These are phyloP conservation scores for Pogonomyrmex californicus DNA, from an alignment of 1,140 invertebrate genomes.

Conservation along the genomic window DNA sequence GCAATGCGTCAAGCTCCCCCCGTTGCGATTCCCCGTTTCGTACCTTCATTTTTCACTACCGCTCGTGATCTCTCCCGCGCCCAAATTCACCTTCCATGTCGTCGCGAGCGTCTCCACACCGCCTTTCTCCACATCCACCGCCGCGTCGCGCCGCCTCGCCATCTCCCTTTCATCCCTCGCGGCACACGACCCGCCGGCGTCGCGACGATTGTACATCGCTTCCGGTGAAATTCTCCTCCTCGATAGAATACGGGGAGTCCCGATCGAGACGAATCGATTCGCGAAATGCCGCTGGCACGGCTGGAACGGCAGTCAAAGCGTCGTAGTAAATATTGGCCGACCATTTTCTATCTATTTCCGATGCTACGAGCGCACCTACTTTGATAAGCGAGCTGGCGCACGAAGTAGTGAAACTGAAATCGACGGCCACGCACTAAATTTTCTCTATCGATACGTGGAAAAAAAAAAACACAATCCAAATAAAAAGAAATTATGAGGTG, in stretches of 20 bases:
- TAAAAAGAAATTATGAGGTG: neutral
- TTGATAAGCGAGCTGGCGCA: constrained; percentile 33
- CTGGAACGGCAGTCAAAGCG: constrained; percentile 33
- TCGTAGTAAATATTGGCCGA: constrained; percentile 46
- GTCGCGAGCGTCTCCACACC: constrained; percentile 54
- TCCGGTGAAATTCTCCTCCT: constrained; percentile 55
- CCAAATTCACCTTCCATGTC: constrained; percentile 74
- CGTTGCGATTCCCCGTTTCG: constrained; percentile 58
- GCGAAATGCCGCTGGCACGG: constrained; percentile 38
- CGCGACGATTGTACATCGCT: constrained; percentile 62
- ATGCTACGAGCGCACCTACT: constrained; percentile 1
- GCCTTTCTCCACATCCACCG: constrained; percentile 19
- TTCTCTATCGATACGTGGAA: neutral
- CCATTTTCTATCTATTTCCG: constrained; percentile 57
- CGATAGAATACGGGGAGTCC: constrained; percentile 13
- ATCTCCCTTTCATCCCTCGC: neutral
- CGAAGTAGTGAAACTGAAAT: constrained; percentile 8
- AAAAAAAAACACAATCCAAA: neutral
- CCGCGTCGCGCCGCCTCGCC: neutral
- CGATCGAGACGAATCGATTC: constrained; percentile 57
- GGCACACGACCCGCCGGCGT: constrained; percentile 32
- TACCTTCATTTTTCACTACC: constrained; percentile 72
- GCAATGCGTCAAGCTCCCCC: constrained; percentile 78
- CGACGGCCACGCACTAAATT: constrained; percentile 30
- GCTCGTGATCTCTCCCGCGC: constrained; percentile 16